phyloP scores from a whole-genome alignment of 64 coral and sea anemone species.

The Stichodactyla helianthus region DNA sequence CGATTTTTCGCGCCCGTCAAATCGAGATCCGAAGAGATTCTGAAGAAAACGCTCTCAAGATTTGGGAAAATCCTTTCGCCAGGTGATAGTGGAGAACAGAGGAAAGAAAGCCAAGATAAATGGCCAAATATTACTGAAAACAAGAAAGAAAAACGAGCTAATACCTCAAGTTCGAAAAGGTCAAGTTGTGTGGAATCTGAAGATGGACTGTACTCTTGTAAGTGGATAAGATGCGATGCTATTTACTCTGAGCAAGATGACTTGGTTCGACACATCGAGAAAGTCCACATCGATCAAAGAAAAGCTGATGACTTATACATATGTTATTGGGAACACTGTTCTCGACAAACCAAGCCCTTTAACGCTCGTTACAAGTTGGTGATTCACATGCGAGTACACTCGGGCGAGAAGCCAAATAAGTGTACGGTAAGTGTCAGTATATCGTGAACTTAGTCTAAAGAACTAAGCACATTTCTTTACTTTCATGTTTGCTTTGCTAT shows the following conservation, averaged over 20 bases:
- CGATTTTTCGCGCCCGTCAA: constrained; percentile 44
- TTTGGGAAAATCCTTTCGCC: constrained; percentile 43
- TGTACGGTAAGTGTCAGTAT: constrained; percentile 82
- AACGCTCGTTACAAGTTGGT: constrained; percentile 97
- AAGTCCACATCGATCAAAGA: constrained; percentile 98
- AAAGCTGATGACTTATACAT: constrained; percentile 97
- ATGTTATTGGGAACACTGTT: constrained; percentile 93
- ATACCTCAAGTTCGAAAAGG: constrained; percentile 36
- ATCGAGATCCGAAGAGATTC: constrained; percentile 57
- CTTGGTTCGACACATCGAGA: constrained; percentile 94
- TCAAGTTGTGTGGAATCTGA: constrained; percentile 51
- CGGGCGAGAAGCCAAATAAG: constrained; percentile 93
- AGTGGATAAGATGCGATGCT: constrained; percentile 74
- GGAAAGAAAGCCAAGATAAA: constrained; percentile 21
- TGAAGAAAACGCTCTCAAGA: constrained; percentile 55
- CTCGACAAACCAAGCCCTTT: constrained; percentile 77
- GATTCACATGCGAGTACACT: constrained; percentile 98
- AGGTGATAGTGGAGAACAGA: constrained; percentile 19
- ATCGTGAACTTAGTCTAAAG: not conserved
- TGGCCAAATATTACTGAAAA: constrained; percentile 21
- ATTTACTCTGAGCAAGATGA: constrained; percentile 90
- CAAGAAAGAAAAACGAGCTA: constrained; percentile 22
- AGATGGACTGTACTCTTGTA: constrained; percentile 52
- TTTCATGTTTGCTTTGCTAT: constrained; percentile 17
- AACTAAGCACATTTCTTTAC: not conserved